Percentiles rank a stretch among this genome's conserved stretches.
These are phyloP conservation scores for Lutjanus campechanus DNA, from an alignment of 2,797 vertebrate species.

Conservation along the genomic window DNA sequence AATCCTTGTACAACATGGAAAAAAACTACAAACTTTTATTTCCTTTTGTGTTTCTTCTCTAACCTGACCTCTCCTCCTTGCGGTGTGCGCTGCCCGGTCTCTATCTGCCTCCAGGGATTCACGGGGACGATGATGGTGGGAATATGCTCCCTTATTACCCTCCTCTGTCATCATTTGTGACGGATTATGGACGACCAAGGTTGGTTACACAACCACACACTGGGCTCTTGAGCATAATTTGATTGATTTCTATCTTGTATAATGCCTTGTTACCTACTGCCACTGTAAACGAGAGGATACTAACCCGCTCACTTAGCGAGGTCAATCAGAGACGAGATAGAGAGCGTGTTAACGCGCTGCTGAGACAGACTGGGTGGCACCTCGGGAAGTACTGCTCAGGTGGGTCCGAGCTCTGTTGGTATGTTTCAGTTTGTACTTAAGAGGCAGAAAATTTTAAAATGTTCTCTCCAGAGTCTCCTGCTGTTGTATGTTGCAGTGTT, in stretches of 20 bases:
- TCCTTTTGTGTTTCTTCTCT: conserved; percentile 27
- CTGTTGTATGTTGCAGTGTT: background rate
- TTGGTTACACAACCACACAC: conserved; percentile 81
- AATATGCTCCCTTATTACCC: conserved; percentile 77
- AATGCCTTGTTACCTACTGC: conserved; percentile 83
- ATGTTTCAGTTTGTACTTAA: conserved; percentile 1
- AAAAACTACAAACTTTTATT: conserved; percentile 33
- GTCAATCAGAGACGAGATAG: conserved; percentile 84
- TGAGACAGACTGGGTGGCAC: conserved; percentile 25
- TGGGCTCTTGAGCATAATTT: conserved; percentile 81
- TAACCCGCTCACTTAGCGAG: conserved; percentile 74
- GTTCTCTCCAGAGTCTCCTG: background rate
- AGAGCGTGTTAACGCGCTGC: conserved; percentile 43
- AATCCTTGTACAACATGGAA: conserved; percentile 4
- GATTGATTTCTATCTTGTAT: conserved; percentile 85
- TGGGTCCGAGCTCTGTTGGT: background rate
- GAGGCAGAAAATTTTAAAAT: background rate
- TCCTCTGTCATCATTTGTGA: conserved; percentile 81
- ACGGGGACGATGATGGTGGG: conserved; percentile 54
- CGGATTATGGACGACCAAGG: conserved; percentile 77
- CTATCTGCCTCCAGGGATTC: conserved; percentile 42
- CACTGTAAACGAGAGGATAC: conserved; percentile 77
- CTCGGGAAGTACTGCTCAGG: conserved; percentile 9
- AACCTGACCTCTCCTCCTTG: conserved; percentile 25
- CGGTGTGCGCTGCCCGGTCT: conserved; percentile 7